Evolutionary conservation across 2,888 invertebrate species (phyloP), one percentile per base, ranked within the genome.

Genomic region (Drosophila heteroneura): DNA sequence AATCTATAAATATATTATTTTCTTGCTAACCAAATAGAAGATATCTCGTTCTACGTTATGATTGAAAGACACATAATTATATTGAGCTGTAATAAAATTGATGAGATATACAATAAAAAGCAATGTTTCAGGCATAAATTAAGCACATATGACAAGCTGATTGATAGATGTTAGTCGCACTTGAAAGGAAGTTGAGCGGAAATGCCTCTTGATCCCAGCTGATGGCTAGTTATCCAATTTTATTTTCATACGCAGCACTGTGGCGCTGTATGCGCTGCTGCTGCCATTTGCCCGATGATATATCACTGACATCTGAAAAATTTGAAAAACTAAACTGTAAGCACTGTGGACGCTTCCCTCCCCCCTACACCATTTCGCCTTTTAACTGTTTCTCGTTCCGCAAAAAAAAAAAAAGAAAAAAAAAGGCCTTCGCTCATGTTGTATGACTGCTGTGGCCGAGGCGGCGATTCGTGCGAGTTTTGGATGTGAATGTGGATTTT

Each of bases 291-390:
- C 62, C 61, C 74, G 69, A 83, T 89, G 87, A 90, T 89, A 87
- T 89, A 90, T 89, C 91, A 90, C 87, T 89, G 89, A 89, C 91
- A 90, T 77, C 79, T 86, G 89, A 86, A 82, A 86, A 78, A 82
- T 89, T 79, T 90, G 79, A 87, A 90, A 85, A 80, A 86, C 79
- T 74, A 79, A 82, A 79, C 76, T 70, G 67, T 61, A 69, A 73
- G 70, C 59, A 53, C 56, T 57, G 41, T 32, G 26, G 32, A 33
- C 35, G 35, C 35, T 7, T 4, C 41, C n/a, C 33, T n/a, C 4
- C n/a, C 22, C 49, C 14, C 30, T 0, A 3, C 30, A 33, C 44
- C 10, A 10, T 5, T 5, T 22, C 22, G 26, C 16, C 19, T 32
- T 41, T 49, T 47, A 35, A 41, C 58, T 64, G 57, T 28, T 52